These are phyloP conservation scores for Indri indri DNA, from an alignment of 2,113 vertebrate species.

Conservation along the genomic window DNA sequence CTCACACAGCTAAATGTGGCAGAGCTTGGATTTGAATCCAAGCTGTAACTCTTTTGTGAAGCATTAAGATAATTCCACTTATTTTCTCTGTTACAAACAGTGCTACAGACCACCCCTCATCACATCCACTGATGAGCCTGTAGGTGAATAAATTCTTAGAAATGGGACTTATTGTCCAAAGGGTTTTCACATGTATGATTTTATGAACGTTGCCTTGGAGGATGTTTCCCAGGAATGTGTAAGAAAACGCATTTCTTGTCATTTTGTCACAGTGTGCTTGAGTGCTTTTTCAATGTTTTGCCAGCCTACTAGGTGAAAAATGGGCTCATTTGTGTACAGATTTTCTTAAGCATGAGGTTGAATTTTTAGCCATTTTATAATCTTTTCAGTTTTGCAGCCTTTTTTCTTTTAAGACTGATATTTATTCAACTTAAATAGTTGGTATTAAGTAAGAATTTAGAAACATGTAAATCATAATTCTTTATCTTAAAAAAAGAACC, in stretches of 20 bases:
- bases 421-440: not conserved
- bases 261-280: too few relatives aligned
- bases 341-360: not conserved
- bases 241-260: not conserved
- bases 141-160: not conserved
- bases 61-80: not conserved
- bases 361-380: not conserved
- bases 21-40: not conserved
- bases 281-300: not conserved
- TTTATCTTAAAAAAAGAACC: slow-evolving; percentile 36
- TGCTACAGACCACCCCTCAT: rapidly evolving
- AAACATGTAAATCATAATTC: not conserved
- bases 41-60: not conserved
- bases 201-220: too few relatives aligned
- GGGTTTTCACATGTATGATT: not conserved
- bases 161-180: not conserved
- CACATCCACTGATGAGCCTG: not conserved
- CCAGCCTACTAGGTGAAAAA: not conserved
- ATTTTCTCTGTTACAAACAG: not conserved
- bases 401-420: not conserved
- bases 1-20: not conserved
- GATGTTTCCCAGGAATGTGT: not conserved
- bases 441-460: not conserved
- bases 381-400: not conserved
- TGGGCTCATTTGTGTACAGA: not conserved